Conservation (phyloP, 23 tunicate species). For the Ciona savignyi region DNA sequence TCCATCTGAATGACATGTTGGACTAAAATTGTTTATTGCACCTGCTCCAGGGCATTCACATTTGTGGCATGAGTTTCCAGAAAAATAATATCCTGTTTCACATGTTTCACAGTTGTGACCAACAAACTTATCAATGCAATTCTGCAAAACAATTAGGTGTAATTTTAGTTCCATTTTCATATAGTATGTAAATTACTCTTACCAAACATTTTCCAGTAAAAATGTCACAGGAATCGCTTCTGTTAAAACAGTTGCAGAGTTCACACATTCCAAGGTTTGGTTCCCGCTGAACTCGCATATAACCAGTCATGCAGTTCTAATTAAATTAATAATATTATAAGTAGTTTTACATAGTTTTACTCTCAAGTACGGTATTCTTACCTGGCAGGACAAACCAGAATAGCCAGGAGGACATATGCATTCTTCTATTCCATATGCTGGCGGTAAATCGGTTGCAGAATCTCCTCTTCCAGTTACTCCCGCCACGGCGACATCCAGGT, state of each 20-base stretch:
- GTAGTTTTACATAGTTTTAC: too few relatives aligned
- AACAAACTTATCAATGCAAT: constrained; percentile 57
- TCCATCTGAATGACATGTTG: constrained; percentile 52
- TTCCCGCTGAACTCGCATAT: constrained; percentile 58
- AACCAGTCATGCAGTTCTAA: constrained; percentile 54
- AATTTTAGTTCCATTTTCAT: neutral
- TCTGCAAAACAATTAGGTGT: constrained; percentile 19
- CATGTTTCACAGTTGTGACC: constrained; percentile 75
- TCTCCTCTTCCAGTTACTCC: constrained; percentile 68
- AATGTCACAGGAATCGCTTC: constrained; percentile 51
- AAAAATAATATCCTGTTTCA: constrained; percentile 52
- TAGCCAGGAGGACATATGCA: constrained; percentile 82
- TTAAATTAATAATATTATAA: neutral
- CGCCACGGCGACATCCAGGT: constrained; percentile 49
- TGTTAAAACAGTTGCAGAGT: constrained; percentile 63
- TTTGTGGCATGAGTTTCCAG: constrained; percentile 47
- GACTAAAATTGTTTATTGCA: constrained; percentile 49
- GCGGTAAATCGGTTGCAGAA: constrained; percentile 18
- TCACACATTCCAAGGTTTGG: constrained; percentile 33
- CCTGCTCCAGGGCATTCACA: constrained; percentile 61
- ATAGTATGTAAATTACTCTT: constrained; percentile 11
- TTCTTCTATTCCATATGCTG: constrained; percentile 56
- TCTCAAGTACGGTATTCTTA: too few relatives aligned
- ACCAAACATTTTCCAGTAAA: constrained; percentile 77
- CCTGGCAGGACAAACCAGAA: constrained; percentile 86